Conservation (phyloP, 2,113 vertebrate species). For the Tachysurus vachellii region DNA sequence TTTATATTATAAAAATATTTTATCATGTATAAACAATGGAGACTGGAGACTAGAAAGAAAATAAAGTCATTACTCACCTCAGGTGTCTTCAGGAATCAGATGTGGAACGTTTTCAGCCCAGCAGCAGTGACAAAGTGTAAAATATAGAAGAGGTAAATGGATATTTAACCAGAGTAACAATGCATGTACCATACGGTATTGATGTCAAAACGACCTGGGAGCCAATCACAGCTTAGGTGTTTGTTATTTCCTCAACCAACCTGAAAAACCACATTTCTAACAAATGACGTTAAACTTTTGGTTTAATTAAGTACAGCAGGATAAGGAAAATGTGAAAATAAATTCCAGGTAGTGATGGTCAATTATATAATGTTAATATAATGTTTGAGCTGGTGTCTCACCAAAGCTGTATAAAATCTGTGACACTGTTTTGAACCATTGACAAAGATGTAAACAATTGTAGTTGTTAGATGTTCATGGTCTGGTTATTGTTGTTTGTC, state of each 20-base stretch:
- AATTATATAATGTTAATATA: no score
- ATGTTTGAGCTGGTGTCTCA: no score
- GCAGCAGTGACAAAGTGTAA: not conserved
- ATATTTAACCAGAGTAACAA: not conserved
- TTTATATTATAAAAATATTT: not conserved
- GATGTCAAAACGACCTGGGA: not conserved
- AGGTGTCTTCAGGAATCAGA: not conserved
- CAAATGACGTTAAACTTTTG: not conserved
- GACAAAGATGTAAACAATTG: no score
- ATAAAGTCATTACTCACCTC: not conserved
- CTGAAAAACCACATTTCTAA: not conserved
- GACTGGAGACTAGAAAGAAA: no score
- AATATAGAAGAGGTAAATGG: not conserved
- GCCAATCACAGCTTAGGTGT: not conserved
- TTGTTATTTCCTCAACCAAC: not conserved
- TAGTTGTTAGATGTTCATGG: no score
- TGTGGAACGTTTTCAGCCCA: not conserved
- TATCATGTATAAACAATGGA: not conserved
- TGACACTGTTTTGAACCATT: no score
- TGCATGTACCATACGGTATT: not conserved
- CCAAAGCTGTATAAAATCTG: no score
- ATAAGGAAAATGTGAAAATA: no score
- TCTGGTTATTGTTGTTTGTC: no score
- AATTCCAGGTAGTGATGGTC: no score
- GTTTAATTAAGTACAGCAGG: no score